Base-by-base conservation (phyloP, 2,888 invertebrate genomes). In the Tenthredo notha region DNA sequence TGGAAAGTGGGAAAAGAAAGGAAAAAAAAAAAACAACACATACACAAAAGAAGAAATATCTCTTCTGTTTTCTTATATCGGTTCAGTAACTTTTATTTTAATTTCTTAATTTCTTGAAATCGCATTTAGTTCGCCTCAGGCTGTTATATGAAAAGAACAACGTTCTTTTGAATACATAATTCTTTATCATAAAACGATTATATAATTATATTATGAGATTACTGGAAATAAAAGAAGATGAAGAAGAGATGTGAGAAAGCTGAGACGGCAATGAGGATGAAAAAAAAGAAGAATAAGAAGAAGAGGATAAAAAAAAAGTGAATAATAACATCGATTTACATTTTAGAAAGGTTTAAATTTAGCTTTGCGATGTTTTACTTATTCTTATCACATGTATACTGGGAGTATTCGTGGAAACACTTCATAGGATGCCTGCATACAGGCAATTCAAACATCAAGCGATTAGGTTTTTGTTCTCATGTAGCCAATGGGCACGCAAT, bases 251-350 rank as follows among this genome's bases (percentile, higher is more conserved):
- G 37, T 0, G 1, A 65, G 29, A 29, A 29, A 37, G 7, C 37
- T 37, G 37, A 37, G 37, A 37, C 37, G 37, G 7, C 7, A 7
- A 37, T 37, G 37, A 37, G 0, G 37, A 37, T 37, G 37, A 37
- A 37, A 37, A 37, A 37, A 37, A 37, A 29, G 65, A 29, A 65
- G 29, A 29, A 0, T 37, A 15, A 18, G 25, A 65, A 25, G 29
- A 65, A 29, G 21, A 29, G 21, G n/a, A 25, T 25, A 5, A 25
- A 33, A 67, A 5, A 25, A 33, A 67, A 33, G 33, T 33, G 33
- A 25, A 75, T 25, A 75, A 47, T 47, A 75, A 75, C 75, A 75
- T 75, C 75, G 75, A 75, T 75, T 43, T 75, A 75, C 43, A 29
- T 47, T 4, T 75, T 47, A 75, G 47, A 75, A 40, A 75, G 47